Evolutionary conservation across 2,797 vertebrate genomes (phyloP), one percentile per base, ranked within the genome.

Genomic region (Manis pentadactyla): DNA sequence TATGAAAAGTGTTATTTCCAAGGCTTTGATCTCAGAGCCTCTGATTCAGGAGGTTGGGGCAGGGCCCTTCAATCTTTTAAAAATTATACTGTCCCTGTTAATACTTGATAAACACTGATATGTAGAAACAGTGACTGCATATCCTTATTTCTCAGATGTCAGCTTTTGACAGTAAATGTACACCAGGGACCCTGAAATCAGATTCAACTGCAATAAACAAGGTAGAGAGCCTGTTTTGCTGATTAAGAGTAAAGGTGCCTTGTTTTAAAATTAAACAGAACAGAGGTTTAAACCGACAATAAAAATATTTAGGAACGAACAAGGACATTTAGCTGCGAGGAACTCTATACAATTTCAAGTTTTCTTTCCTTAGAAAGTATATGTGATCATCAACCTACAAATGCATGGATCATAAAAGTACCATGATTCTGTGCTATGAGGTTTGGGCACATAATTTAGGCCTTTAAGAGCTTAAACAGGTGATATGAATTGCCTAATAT

Each of bases 81-180:
- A 87, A 93, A 39, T 13, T 7, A 78, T 87, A 68, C 23, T 83
- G 6, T 66, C 61, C 9, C 13, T 92, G 27, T 73, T 69, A 93
- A 93, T 11, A 79, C n/a, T 94, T 94, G 79, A 79, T 73, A 84
- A 94, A 63, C 46, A 21, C 17, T 69, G 57, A 51, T 64, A 46
- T 7, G 13, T 19, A 79, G 31, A 4, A 94, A 85, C 17, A 42
- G 11, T 7, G 21, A 69, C 21, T 49, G 0, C 83, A 19, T 55
- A 39, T 49, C 18, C 42, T 94, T 64, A 90, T 79, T 94, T 90
- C 51, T 94, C 74, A 73, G 21, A 79, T 53, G 51, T 55, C 55
- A 59, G 13, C 21, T 84, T 85, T 51, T 77, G 66, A 82, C 42
- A 84, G 88, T 93, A 94, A 75, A 59, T 66, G 12, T 27, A 19